Evolutionary conservation across 2,113 vertebrate species (phyloP).

Genomic region (Crotalus viridis): DNA sequence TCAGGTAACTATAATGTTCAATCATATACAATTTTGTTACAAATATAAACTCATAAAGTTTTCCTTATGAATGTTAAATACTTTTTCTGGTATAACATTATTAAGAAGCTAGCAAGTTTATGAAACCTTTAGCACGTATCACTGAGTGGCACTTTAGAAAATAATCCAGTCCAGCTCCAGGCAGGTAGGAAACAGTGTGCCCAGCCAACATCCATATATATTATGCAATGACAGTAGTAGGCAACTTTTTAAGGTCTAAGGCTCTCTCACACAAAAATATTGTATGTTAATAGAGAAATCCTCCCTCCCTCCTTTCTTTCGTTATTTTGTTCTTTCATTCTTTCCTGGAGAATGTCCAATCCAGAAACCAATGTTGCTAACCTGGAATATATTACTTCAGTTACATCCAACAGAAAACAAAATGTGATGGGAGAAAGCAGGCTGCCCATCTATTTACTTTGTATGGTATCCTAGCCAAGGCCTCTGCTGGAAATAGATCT

Average conservation of each 20-base stretch:
- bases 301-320: background rate
- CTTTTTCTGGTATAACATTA: background rate
- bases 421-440: background rate
- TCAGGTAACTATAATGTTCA: background rate
- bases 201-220: background rate
- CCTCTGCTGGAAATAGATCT: background rate
- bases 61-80: background rate
- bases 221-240: background rate
- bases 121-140: background rate
- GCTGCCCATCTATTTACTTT: background rate
- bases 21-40: background rate
- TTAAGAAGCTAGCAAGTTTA: background rate
- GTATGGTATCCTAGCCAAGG: background rate
- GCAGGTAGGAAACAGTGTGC: background rate
- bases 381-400: background rate
- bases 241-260: background rate
- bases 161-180: background rate
- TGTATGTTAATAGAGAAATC: background rate
- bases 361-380: background rate
- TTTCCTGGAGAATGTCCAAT: background rate
- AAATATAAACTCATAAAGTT: background rate
- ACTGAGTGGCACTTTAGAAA: background rate
- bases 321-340: background rate
- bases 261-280: background rate
- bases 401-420: background rate